These are phyloP conservation scores for Ascidia mentula DNA, from an alignment of 23 tunicate genomes.

Conservation along the genomic window DNA sequence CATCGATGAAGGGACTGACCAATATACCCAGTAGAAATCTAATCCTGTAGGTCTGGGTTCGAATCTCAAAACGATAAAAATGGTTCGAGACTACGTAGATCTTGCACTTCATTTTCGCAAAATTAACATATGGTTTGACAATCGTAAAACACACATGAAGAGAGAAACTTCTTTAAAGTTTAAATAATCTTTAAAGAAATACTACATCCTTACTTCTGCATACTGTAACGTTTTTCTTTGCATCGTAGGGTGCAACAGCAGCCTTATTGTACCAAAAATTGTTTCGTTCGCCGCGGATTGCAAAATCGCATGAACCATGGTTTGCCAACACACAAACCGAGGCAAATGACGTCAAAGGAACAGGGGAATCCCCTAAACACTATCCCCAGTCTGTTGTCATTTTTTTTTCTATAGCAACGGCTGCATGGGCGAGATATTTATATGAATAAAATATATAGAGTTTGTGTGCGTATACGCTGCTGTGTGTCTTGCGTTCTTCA, in stretches of 20 bases:
- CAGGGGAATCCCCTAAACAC: background rate
- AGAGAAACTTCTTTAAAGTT: too few relatives aligned
- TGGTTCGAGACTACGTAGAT: too few relatives aligned
- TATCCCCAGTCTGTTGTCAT: background rate
- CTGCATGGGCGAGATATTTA: background rate
- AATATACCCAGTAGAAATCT: too few relatives aligned
- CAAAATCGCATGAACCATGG: constrained; percentile 40
- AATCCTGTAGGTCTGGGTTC: too few relatives aligned
- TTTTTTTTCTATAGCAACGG: background rate
- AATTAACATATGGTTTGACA: too few relatives aligned
- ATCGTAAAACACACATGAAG: too few relatives aligned
- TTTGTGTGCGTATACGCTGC: background rate
- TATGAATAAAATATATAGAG: background rate
- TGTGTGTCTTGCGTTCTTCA: background rate
- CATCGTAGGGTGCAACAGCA: constrained; percentile 43
- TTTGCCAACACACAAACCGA: background rate
- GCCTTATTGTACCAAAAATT: constrained; percentile 23
- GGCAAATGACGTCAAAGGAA: background rate
- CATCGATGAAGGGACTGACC: too few relatives aligned
- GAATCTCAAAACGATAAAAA: too few relatives aligned
- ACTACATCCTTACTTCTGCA: background rate
- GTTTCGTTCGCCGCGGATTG: constrained; percentile 15
- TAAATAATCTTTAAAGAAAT: background rate
- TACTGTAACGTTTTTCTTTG: background rate
- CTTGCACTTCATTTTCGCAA: too few relatives aligned